phyloP scores from a whole-genome alignment of 2,797 vertebrate species.

The Petrocephalus schoutedeni region DNA sequence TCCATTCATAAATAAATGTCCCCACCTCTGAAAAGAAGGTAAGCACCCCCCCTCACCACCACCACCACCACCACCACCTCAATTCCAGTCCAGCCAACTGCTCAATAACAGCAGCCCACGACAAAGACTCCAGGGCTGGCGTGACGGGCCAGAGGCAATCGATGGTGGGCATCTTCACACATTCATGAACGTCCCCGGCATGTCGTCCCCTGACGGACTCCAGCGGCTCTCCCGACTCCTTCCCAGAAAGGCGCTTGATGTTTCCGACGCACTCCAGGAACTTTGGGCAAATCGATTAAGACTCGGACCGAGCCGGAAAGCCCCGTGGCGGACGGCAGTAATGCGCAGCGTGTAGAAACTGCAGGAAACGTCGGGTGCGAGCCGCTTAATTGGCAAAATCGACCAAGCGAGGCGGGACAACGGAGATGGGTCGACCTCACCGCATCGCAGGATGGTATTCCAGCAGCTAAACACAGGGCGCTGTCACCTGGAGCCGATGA shows the following conservation, averaged over 20 bases:
- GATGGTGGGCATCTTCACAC: neutral
- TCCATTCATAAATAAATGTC: neutral
- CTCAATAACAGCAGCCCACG: neutral
- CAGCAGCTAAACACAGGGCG: neutral
- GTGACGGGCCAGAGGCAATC: neutral
- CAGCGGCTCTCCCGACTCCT: neutral
- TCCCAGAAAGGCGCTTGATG: slow-evolving; percentile 43
- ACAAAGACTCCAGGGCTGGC: neutral
- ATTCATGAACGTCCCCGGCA: neutral
- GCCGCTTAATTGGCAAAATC: neutral
- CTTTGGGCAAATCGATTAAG: neutral
- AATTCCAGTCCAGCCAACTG: neutral
- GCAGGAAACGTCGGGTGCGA: neutral
- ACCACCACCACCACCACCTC: neutral
- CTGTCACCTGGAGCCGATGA: neutral
- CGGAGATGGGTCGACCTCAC: neutral
- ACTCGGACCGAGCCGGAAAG: neutral
- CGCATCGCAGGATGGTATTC: neutral
- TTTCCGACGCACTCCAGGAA: slow-evolving; percentile 16
- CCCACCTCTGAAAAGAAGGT: neutral
- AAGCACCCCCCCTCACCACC: neutral
- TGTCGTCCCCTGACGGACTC: neutral
- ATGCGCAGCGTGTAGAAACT: neutral
- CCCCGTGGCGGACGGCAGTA: neutral
- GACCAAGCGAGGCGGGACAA: neutral